Evolutionary conservation across 2,888 invertebrate genomes (phyloP), one percentile per base, ranked within the genome.

Genomic region (Spisula solida): DNA sequence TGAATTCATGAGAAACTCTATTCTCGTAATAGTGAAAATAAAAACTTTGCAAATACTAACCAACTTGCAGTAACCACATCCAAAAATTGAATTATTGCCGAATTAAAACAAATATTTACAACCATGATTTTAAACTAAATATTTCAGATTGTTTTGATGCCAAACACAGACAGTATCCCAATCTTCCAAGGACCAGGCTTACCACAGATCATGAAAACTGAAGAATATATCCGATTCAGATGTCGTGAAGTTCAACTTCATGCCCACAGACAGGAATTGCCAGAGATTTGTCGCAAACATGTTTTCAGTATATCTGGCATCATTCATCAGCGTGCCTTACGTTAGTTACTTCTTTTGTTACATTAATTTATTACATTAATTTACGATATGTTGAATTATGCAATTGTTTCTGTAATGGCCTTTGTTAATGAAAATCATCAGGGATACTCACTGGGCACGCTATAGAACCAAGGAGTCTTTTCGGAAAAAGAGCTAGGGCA

Each of bases 291-390:
- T 96, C 98, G 98, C 95, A 98, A 98, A 94, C 98, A 98, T 96
- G 98, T 98, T 93, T 98, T 98, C 94, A 98, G 98, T 96, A 98
- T 98, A 90, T 98, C 98, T 88, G 98, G 98, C 92, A 98, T 98
- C 93, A 98, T 99, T 34, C 98, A 98, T 96, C 98, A 98, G 94
- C 98, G 98, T 85, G 98, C 98, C 56, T 97, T 98, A 95, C 97
- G 98, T 98, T 34, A 48, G 78, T 82, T 6, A 25, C 41, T 85
- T 41, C 8, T 78, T 78, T 31, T 78, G 34, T 51, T 51, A 51
- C 20, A 6, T n/a, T 25, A n/a, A 47, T 34, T 34, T 31, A 20
- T 41, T 20, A 20, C 8, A 34, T 29, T 75, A 29, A 41, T 29
- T 6, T n/a, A 4, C n/a, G n/a, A n/a, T n/a, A n/a, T n/a, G n/a